A percentile compares a stretch with the other conserved stretches of the same genome.
These are phyloP conservation scores for Musca domestica DNA, from an alignment of 1,140 invertebrate genomes.

Conservation along the genomic window DNA sequence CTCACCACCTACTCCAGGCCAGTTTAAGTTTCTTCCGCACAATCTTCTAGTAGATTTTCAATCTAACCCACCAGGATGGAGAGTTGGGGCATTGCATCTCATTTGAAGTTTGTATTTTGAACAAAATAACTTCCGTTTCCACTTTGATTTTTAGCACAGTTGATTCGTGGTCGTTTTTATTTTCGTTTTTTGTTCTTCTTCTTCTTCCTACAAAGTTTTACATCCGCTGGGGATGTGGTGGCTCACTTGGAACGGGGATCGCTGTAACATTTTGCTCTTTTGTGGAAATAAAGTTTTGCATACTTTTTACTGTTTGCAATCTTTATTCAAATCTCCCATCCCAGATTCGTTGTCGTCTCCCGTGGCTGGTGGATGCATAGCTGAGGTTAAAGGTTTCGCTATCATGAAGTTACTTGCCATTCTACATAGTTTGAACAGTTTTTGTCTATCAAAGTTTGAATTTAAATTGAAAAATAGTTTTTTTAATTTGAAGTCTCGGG, in stretches of 20 bases:
- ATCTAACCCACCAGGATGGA: no score
- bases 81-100: neutral
- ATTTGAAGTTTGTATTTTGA: constrained; percentile 17
- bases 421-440: neutral
- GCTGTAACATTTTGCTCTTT: neutral
- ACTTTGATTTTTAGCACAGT: constrained; percentile 16
- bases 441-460: neutral
- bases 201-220: neutral
- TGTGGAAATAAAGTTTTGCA: constrained; percentile 18
- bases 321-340: neutral
- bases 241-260: neutral
- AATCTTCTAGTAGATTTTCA: no score
- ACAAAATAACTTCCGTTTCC: constrained; percentile 21
- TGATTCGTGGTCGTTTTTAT: neutral
- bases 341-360: neutral
- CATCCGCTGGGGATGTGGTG: neutral
- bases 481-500: no score
- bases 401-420: neutral
- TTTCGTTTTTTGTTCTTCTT: neutral
- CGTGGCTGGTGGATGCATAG: neutral
- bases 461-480: constrained; percentile 11
- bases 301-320: neutral
- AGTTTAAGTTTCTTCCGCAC: no score
- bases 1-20: no score
- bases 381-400: constrained; percentile 5